These are phyloP conservation scores for Monopis laevigella DNA, from an alignment of 2,888 invertebrate genomes.

Conservation along the genomic window DNA sequence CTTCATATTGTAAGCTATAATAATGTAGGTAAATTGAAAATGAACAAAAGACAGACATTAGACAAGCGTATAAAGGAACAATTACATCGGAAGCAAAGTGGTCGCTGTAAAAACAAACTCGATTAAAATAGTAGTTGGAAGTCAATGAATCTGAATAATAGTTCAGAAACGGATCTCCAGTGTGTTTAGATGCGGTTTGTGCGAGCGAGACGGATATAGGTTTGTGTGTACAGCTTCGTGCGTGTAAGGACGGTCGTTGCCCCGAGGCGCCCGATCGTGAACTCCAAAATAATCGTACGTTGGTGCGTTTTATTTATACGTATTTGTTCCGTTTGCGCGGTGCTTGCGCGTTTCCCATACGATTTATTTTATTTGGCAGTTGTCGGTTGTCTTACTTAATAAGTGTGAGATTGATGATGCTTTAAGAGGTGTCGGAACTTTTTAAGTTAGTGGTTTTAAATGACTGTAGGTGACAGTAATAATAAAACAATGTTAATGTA, in stretches of 20 bases:
- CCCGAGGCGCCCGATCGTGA: constrained; percentile 59
- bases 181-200: constrained; percentile 27
- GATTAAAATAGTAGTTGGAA: constrained; percentile 16
- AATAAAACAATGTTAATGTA: too few species aligned
- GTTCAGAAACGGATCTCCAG: constrained; percentile 24
- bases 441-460: constrained; percentile 7
- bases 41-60: too few species aligned
- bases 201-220: constrained; percentile 40
- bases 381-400: constrained; percentile 14
- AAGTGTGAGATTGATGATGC: constrained; percentile 9
- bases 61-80: too few species aligned
- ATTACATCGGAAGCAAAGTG: too few species aligned
- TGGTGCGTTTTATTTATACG: constrained; percentile 27
- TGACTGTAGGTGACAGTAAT: too few species aligned
- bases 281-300: constrained; percentile 58
- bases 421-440: constrained; percentile 10
- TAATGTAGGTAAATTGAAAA: too few species aligned
- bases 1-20: too few species aligned
- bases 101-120: constrained; percentile 10
- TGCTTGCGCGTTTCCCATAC: constrained; percentile 12
- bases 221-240: constrained; percentile 47
- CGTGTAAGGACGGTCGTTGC: constrained; percentile 64
- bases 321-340: constrained; percentile 16
- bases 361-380: constrained; percentile 15
- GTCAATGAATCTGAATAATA: constrained; percentile 35